These are phyloP conservation scores for Choristoneura fumiferana DNA, from an alignment of 1,140 invertebrate genomes.

Conservation along the genomic window DNA sequence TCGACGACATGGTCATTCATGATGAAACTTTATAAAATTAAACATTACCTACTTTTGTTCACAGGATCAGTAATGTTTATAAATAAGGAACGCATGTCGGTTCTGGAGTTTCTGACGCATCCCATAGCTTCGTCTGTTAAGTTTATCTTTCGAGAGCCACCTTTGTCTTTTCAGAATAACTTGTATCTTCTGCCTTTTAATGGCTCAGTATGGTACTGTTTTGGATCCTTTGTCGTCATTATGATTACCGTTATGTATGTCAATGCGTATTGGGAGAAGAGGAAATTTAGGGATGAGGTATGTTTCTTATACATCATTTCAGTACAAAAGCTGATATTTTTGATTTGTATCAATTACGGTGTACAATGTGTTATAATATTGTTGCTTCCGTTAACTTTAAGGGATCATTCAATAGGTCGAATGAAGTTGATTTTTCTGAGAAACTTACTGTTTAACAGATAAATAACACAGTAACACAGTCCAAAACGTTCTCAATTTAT, in stretches of 20 bases:
- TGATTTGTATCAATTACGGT: conserved; percentile 20
- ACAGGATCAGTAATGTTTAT: conserved; percentile 79
- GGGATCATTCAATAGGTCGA: no score
- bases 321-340: conserved; percentile 17
- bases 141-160: conserved; percentile 82
- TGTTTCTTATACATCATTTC: conserved; percentile 19
- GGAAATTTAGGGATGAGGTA: conserved; percentile 32
- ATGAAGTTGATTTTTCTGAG: no score
- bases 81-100: conserved; percentile 70
- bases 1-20: no score
- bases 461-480: no score
- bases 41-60: conserved; percentile 15
- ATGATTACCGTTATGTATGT: conserved; percentile 63
- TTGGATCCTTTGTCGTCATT: conserved; percentile 65
- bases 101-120: conserved; percentile 80
- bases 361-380: not conserved
- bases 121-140: conserved; percentile 75
- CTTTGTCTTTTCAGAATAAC: conserved; percentile 81
- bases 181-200: conserved; percentile 81
- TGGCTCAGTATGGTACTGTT: conserved; percentile 78
- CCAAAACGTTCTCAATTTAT: no score
- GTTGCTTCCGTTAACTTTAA: no score
- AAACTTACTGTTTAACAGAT: no score
- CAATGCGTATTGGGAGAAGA: conserved; percentile 59
- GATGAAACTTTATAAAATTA: not conserved